Evolutionary conservation across 2,113 vertebrate genomes (phyloP).

Genomic region (Bungarus multicinctus): DNA sequence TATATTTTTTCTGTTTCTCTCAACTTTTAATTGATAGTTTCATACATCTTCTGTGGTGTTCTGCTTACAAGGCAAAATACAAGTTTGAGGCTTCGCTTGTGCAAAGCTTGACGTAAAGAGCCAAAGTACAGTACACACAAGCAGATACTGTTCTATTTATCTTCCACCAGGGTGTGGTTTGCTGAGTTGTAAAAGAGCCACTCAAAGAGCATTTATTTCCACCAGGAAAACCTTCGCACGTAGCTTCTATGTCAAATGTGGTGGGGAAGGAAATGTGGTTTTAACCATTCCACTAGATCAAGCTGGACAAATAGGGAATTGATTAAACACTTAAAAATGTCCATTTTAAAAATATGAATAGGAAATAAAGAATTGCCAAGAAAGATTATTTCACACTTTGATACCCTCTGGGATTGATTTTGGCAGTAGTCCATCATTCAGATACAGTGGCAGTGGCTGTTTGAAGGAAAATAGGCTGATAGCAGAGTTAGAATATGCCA

Average conservation of each 20-base stretch:
- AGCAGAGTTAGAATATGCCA: not conserved
- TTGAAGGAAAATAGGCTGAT: not conserved
- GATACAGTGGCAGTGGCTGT: not conserved
- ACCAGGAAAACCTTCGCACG: constrained; percentile 17
- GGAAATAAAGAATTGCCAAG: not conserved
- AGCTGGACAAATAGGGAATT: constrained; percentile 30
- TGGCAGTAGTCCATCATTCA: not conserved
- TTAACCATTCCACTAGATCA: constrained; percentile 45
- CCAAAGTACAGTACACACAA: constrained; percentile 15
- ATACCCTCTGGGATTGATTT: not conserved
- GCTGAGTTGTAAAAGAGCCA: constrained; percentile 16
- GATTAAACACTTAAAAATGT: not conserved
- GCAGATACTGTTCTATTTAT: constrained; percentile 50
- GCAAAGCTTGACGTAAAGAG: not conserved
- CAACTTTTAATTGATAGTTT: not conserved
- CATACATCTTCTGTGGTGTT: not conserved
- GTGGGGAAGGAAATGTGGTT: constrained; percentile 70
- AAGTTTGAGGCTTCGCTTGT: constrained; percentile 2
- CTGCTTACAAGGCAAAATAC: constrained; percentile 41
- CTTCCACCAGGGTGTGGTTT: constrained; percentile 48
- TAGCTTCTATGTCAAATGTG: constrained; percentile 62
- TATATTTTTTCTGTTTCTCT: constrained; percentile 13
- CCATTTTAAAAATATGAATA: not conserved
- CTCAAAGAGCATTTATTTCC: constrained; percentile 35
- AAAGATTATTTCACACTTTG: not conserved